phyloP scores from a whole-genome alignment of 2,888 invertebrate species.

The Mimachlamys varia region DNA sequence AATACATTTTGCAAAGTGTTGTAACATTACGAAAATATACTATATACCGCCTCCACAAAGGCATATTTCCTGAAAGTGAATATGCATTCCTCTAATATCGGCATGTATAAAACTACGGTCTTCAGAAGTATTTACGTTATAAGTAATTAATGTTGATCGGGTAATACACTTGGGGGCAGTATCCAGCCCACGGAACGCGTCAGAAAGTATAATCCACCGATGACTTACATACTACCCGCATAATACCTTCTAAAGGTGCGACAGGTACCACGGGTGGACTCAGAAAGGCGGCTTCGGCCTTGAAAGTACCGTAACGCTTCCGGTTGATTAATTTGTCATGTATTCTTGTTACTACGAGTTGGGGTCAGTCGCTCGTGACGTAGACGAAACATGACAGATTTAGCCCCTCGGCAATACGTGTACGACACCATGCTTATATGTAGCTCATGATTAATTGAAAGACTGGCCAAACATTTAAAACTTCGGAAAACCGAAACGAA shows the following conservation, averaged over 20 bases:
- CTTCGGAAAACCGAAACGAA: no score
- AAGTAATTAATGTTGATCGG: not conserved
- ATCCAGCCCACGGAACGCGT: not conserved
- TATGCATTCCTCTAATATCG: not conserved
- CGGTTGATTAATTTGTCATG: conserved; percentile 12
- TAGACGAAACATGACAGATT: not conserved
- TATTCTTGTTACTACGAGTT: not conserved
- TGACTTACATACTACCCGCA: not conserved
- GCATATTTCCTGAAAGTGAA: not conserved
- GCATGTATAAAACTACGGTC: not conserved
- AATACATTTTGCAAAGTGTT: no score
- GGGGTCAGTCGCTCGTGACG: not conserved
- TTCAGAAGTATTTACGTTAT: not conserved
- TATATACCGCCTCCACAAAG: no score
- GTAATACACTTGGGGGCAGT: not conserved
- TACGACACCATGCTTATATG: not conserved
- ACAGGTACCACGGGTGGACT: not conserved
- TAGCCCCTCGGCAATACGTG: not conserved
- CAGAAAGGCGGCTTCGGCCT: not conserved
- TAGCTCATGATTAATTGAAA: no score
- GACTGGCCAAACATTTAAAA: no score
- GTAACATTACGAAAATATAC: no score
- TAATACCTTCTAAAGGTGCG: not conserved
- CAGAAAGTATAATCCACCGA: not conserved
- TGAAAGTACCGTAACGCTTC: not conserved